Conservation (phyloP, 2,888 invertebrate genomes). For the Bellardia pandia region DNA sequence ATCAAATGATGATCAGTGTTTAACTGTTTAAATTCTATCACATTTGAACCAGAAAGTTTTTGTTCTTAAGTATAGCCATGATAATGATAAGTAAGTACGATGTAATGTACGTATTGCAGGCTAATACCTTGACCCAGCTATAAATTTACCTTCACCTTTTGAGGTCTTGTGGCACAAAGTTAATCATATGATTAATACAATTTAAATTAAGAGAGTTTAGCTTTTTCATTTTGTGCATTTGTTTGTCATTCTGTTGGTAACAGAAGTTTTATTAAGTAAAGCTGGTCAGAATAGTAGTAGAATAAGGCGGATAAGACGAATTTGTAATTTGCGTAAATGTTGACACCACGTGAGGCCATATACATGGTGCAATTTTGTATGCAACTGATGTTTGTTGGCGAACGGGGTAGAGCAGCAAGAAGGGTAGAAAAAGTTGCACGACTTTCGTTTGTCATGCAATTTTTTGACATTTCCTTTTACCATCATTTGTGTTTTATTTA, state of each 20-base stretch:
- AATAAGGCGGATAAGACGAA: no score
- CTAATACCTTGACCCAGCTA: constrained; percentile 34
- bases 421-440: no score
- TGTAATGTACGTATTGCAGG: constrained; percentile 5
- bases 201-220: background rate
- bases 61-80: background rate
- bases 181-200: background rate
- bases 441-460: no score
- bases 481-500: no score
- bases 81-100: background rate
- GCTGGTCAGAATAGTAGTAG: background rate
- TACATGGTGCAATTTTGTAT: no score
- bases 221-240: background rate
- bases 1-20: constrained; percentile 45
- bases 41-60: constrained; percentile 51
- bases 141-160: constrained; percentile 51
- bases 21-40: constrained; percentile 60
- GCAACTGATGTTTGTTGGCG: no score
- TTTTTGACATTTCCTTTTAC: no score
- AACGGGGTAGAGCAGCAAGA: no score
- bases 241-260: background rate
- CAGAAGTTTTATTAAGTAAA: background rate
- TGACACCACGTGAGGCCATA: no score
- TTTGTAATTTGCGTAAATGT: no score
- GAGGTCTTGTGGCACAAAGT: background rate